Base-by-base conservation (phyloP, 1,140 invertebrate genomes). In the Phthorimaea operculella region DNA sequence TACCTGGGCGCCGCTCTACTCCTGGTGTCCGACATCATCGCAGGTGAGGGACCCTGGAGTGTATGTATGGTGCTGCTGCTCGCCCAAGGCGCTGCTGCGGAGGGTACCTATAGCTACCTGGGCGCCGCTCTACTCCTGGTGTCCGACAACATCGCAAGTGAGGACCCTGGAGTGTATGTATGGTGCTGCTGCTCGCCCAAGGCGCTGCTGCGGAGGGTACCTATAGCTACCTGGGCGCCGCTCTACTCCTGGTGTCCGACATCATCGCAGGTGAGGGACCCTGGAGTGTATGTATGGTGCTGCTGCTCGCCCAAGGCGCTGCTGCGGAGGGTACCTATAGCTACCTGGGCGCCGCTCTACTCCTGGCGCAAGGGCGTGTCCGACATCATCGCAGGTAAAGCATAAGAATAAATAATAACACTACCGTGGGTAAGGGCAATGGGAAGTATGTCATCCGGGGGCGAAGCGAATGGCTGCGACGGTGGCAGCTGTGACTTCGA, bases 111-210 rank as follows among this genome's bases (percentile, higher is more conserved):
- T 94, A 57, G 65, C 90, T 10, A 62, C 64, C 58, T 94, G 92
- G 92, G 64, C 91, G 17, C 90, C 90, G 0, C 81, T 82, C 8
- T 94, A 94, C 70, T 87, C 84, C 33, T 50, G 85, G n/a, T 91
- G 0, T 86, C 90, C 9, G 94, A 96, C 72, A 62, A 90, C 12
- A 87, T 96, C 33, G 95, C 95, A 49, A 95, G 83, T 86, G 62
- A 0, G 68, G n/a, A n/a, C n/a, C n/a, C n/a, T n/a, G n/a, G n/a
- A n/a, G n/a, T n/a, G n/a, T n/a, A n/a, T n/a, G n/a, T n/a, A n/a
- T n/a, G n/a, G n/a, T n/a, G n/a, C n/a, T 78, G 77, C 59, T 88
- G 87, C 66, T 88, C 81, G 33, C 68, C 79, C 49, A 79, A 87
- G 42, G 78, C 85, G 0, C 55, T 89, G 6, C 72, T 80, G 44